Evolutionary conservation across 2,888 invertebrate genomes (phyloP).

Genomic region (Plutella xylostella): DNA sequence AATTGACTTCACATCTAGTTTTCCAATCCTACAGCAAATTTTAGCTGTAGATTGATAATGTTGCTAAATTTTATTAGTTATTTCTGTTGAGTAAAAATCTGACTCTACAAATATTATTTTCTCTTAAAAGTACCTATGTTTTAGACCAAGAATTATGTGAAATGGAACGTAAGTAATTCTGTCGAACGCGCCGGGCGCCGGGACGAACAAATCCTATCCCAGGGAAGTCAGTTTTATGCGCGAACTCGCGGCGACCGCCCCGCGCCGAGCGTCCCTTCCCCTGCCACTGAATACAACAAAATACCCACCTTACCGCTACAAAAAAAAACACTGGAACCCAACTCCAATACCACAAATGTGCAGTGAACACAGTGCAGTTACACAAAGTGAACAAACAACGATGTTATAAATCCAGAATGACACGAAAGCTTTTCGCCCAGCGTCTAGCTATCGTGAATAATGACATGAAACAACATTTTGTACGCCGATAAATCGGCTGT

Average conservation of each 20-base stretch:
- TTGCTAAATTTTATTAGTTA: too few relatives aligned
- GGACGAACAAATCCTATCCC: slow-evolving; percentile 35
- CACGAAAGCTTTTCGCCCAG: slow-evolving; percentile 8
- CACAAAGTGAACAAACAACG: background rate
- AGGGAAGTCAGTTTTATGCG: slow-evolving; percentile 43
- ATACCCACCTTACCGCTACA: slow-evolving; percentile 38
- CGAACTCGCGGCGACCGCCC: slow-evolving; percentile 32
- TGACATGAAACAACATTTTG: slow-evolving; percentile 60
- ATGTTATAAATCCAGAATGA: background rate
- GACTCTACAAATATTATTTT: too few relatives aligned
- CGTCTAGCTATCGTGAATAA: slow-evolving; percentile 31
- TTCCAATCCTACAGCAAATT: too few relatives aligned
- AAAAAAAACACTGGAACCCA: slow-evolving; percentile 30
- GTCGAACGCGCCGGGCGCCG: slow-evolving; percentile 40
- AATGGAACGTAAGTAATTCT: slow-evolving; percentile 42
- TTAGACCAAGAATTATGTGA: slow-evolving; percentile 4
- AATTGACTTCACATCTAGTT: too few relatives aligned
- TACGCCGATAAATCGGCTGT: slow-evolving; percentile 52
- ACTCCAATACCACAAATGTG: slow-evolving; percentile 4
- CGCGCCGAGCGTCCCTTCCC: slow-evolving; percentile 20
- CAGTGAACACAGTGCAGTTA: background rate
- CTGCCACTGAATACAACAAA: slow-evolving; percentile 36
- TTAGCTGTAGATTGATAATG: too few relatives aligned
- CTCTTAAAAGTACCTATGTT: background rate
- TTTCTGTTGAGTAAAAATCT: too few relatives aligned